Evolutionary conservation across 2,888 invertebrate genomes (phyloP).

Genomic region (Malachius bipustulatus): DNA sequence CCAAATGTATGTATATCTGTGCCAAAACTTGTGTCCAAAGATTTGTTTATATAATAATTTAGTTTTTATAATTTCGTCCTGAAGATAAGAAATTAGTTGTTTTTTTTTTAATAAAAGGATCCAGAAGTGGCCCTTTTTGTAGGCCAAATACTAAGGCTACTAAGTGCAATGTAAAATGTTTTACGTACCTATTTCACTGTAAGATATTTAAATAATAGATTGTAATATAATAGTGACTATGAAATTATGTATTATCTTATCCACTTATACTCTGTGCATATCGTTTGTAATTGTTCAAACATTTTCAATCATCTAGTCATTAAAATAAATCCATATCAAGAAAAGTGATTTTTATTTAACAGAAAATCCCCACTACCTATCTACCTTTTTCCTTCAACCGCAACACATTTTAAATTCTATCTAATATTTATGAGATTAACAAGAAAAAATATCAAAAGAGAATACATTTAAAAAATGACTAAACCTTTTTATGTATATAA

Average conservation of each 20-base stretch:
- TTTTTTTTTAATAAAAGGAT: conserved; percentile 1
- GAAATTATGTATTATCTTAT: conserved; percentile 18
- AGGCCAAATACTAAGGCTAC: conserved; percentile 24
- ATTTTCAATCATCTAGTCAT: conserved; percentile 59
- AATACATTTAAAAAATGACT: no score
- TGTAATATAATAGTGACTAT: conserved; percentile 12
- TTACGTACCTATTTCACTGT: background rate
- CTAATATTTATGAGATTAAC: no score
- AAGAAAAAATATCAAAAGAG: no score
- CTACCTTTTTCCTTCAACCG: no score
- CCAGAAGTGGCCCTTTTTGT: background rate
- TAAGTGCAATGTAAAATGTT: conserved; percentile 33
- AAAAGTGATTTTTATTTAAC: background rate
- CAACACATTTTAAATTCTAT: no score
- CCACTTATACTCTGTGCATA: conserved; percentile 39
- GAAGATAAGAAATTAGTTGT: conserved; percentile 14
- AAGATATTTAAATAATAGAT: conserved; percentile 19
- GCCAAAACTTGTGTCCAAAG: conserved; percentile 21
- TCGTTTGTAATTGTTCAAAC: conserved; percentile 48
- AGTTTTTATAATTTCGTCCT: conserved; percentile 12
- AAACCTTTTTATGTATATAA: no score
- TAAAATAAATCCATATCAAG: conserved; percentile 38
- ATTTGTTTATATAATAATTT: conserved; percentile 24
- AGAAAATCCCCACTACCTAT: background rate
- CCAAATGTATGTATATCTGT: background rate